These are phyloP conservation scores for Neomorphus geoffroyi DNA, from an alignment of 2,797 vertebrate species.

Conservation along the genomic window DNA sequence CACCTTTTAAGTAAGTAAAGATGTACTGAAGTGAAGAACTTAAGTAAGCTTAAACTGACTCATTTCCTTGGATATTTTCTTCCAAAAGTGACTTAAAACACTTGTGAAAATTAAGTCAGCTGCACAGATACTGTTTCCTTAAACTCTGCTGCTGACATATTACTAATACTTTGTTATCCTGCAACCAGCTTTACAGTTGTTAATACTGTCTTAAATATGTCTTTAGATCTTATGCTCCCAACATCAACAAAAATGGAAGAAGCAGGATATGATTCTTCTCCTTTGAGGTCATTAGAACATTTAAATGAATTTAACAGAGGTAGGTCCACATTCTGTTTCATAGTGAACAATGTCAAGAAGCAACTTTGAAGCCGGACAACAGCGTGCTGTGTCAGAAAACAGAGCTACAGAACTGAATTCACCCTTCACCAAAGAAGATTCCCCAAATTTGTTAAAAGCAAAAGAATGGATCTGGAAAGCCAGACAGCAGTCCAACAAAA, in stretches of 20 bases:
- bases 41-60: not conserved
- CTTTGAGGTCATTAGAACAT: not conserved
- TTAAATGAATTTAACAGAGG: not conserved
- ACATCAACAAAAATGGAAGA: not conserved
- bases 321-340: not conserved
- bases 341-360: not conserved
- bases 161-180: not conserved
- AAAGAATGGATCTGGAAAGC: not conserved
- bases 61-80: not conserved
- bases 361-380: not conserved
- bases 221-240: not conserved
- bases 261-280: not conserved
- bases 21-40: not conserved
- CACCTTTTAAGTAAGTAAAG: not conserved
- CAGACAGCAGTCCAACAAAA: not conserved
- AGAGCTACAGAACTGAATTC: not conserved
- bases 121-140: not conserved
- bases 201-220: constrained; percentile 48
- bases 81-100: not conserved
- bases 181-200: constrained; percentile 54
- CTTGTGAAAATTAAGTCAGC: constrained; percentile 3
- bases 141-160: not conserved
- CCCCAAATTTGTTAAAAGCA: not conserved
- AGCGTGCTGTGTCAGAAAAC: not conserved
- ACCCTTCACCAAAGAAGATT: not conserved